Evolutionary conservation across 2,113 vertebrate species (phyloP).

Genomic region (Phalacrocorax pelagicus): DNA sequence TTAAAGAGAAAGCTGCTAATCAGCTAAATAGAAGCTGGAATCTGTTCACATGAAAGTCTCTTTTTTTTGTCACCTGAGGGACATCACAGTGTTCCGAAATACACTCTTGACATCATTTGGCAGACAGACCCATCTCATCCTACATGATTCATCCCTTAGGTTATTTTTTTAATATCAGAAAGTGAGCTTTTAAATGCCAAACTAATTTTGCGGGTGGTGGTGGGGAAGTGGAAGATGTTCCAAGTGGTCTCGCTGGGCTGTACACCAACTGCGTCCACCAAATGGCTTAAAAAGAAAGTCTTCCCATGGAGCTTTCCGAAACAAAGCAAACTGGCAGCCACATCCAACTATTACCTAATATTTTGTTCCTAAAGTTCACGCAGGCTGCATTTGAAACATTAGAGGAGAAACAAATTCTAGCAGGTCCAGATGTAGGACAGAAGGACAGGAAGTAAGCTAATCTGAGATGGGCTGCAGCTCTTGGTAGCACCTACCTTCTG

Average conservation of each 20-base stretch:
- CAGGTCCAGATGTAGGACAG: constrained; percentile 37
- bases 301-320: constrained; percentile 57
- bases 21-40: constrained; percentile 80
- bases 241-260: constrained; percentile 75
- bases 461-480: neutral
- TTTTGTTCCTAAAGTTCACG: constrained; percentile 17
- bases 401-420: neutral
- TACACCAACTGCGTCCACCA: constrained; percentile 77
- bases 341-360: constrained; percentile 71
- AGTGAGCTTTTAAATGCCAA: constrained; percentile 81
- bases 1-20: constrained; percentile 78
- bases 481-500: constrained; percentile 79
- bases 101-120: constrained; percentile 75
- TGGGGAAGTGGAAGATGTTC: constrained; percentile 70
- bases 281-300: constrained; percentile 69
- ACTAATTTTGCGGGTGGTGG: constrained; percentile 73
- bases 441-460: neutral
- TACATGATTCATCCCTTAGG: constrained; percentile 72
- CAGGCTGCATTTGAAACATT: neutral
- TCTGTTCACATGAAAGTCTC: constrained; percentile 66
- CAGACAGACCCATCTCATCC: constrained; percentile 64
- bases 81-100: constrained; percentile 62
- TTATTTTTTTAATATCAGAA: constrained; percentile 79
- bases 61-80: constrained; percentile 70
- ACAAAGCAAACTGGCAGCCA: constrained; percentile 26